phyloP scores from a whole-genome alignment of 2,113 vertebrate species.

The Gorsachius goisagi region DNA sequence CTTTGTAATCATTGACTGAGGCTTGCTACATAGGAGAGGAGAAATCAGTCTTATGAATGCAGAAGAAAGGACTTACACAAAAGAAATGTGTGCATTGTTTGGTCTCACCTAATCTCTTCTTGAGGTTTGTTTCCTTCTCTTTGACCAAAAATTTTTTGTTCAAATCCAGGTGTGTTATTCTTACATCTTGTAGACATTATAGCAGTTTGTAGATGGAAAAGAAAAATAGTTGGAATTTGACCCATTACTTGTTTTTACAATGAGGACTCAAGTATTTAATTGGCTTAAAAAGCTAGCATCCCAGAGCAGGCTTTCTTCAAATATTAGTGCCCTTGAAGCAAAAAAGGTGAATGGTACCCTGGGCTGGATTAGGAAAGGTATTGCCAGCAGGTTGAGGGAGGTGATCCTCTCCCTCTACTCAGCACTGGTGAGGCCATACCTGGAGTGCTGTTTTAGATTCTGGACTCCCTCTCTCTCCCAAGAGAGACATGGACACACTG shows the following conservation, averaged over 20 bases:
- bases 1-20: neutral
- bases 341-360: neutral
- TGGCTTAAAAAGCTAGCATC: neutral
- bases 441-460: neutral
- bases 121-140: neutral
- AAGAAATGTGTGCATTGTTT: neutral
- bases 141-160: neutral
- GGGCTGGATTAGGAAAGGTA: neutral
- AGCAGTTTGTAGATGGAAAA: neutral
- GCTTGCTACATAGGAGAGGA: neutral
- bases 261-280: neutral
- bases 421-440: neutral
- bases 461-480: neutral
- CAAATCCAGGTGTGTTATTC: neutral
- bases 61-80: neutral
- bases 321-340: neutral
- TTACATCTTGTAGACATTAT: neutral
- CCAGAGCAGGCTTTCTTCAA: neutral
- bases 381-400: neutral
- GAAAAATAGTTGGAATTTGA: neutral
- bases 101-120: neutral
- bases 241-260: neutral
- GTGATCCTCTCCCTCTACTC: neutral
- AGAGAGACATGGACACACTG: neutral
- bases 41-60: neutral